Conservation (phyloP, 2,797 vertebrate genomes). For the Cyclura pinguis region DNA sequence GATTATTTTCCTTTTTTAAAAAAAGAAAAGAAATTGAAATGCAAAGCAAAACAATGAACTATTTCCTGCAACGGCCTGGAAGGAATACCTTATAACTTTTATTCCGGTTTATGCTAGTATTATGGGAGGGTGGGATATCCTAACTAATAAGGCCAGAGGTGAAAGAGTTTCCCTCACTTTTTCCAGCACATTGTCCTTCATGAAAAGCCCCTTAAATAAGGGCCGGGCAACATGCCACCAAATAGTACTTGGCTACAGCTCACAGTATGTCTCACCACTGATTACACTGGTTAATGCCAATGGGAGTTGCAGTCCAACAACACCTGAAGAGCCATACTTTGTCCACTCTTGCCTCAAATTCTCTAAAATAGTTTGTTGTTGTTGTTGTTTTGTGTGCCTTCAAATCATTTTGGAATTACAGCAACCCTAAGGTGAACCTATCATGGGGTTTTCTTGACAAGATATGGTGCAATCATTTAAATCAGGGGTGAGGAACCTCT, state of each 20-base stretch:
- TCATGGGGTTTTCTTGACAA: too few species aligned
- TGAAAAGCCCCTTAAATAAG: background rate
- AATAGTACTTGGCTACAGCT: too few species aligned
- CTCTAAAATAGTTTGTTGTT: too few species aligned
- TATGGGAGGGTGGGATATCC: constrained; percentile 51
- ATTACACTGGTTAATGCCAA: too few species aligned
- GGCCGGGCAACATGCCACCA: background rate
- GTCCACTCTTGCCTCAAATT: too few species aligned
- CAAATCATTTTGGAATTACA: too few species aligned
- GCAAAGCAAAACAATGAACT: constrained; percentile 71
- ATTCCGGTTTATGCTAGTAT: constrained; percentile 45
- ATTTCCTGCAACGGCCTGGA: constrained; percentile 70
- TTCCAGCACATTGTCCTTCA: background rate
- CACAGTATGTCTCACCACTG: too few species aligned
- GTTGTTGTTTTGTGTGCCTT: too few species aligned
- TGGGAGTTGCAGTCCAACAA: too few species aligned
- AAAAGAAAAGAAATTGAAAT: constrained; percentile 15
- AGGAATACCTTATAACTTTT: constrained; percentile 62
- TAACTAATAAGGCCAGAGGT: constrained; percentile 17
- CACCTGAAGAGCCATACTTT: too few species aligned
- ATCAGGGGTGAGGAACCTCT: background rate
- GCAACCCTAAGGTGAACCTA: too few species aligned
- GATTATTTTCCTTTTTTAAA: constrained; percentile 45
- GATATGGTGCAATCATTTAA: background rate
- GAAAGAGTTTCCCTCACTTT: constrained; percentile 21